These are phyloP conservation scores for Thunnus thynnus DNA, from an alignment of 2,113 vertebrate species.

Conservation along the genomic window DNA sequence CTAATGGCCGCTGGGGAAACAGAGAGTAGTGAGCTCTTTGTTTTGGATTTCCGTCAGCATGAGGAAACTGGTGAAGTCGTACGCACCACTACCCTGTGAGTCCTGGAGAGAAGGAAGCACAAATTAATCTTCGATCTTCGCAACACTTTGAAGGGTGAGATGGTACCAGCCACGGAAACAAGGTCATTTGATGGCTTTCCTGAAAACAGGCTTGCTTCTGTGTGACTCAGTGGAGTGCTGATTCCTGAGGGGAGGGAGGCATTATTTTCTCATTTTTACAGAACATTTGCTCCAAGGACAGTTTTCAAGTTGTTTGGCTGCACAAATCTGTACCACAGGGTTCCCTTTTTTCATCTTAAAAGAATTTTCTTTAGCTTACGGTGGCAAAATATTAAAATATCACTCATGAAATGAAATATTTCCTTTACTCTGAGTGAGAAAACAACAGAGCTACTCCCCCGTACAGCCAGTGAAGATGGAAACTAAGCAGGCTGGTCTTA, in stretches of 20 bases:
- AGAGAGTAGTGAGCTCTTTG: constrained; percentile 64
- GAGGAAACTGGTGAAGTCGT: constrained; percentile 39
- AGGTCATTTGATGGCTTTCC: constrained; percentile 53
- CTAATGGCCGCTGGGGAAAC: constrained; percentile 55
- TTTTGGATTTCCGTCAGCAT: constrained; percentile 64
- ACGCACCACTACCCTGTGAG: constrained; percentile 31
- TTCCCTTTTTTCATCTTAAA: constrained; percentile 26
- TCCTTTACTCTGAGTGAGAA: neutral
- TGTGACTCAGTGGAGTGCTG: constrained; percentile 35
- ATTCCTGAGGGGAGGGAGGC: constrained; percentile 25
- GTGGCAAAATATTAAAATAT: constrained; percentile 31
- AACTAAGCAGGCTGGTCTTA: neutral
- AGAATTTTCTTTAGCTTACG: constrained; percentile 25
- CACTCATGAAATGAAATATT: constrained; percentile 1
- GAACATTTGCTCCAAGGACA: constrained; percentile 30
- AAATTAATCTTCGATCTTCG: constrained; percentile 57
- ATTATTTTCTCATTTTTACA: constrained; percentile 44
- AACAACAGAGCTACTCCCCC: neutral
- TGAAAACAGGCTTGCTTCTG: constrained; percentile 37
- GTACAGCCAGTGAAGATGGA: neutral
- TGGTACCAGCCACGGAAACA: constrained; percentile 37
- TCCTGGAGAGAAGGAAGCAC: constrained; percentile 43
- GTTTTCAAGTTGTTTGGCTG: constrained; percentile 16
- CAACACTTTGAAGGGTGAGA: constrained; percentile 50
- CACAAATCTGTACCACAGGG: constrained; percentile 2